Evolutionary conservation across 1,140 invertebrate genomes (phyloP).

Genomic region (Amphibalanus amphitrite): DNA sequence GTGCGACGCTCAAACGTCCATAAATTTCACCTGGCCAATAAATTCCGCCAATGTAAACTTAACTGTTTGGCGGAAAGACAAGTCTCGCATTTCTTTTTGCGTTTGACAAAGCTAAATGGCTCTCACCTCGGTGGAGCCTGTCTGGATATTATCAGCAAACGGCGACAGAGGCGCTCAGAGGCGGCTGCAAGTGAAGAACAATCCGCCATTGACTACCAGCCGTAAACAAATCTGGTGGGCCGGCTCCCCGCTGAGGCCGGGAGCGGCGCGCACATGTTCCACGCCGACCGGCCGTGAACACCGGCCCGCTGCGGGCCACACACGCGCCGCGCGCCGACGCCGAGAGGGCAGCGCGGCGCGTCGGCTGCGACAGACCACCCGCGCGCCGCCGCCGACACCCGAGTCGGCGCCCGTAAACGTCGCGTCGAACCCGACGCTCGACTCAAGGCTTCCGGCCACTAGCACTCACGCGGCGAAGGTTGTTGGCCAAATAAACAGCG

Average conservation of each 20-base stretch:
- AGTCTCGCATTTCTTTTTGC: background rate
- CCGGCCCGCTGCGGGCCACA: background rate
- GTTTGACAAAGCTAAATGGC: background rate
- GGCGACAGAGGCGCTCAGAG: background rate
- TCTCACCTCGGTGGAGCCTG: background rate
- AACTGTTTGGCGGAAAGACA: too few relatives aligned
- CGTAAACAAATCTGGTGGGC: background rate
- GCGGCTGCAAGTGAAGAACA: background rate
- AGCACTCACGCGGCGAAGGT: background rate
- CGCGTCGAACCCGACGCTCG: background rate
- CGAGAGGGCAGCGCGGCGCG: too few relatives aligned
- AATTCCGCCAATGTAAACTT: too few relatives aligned
- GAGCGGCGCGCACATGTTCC: background rate
- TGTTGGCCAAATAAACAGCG: background rate
- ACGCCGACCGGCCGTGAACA: too few relatives aligned
- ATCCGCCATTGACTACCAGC: background rate
- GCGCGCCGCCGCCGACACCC: background rate
- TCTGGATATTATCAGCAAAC: background rate
- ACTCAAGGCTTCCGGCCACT: constrained; percentile 1
- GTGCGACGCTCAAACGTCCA: too few relatives aligned
- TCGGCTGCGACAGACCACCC: background rate
- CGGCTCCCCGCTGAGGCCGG: background rate
- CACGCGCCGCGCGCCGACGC: too few relatives aligned
- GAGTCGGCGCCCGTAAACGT: background rate
- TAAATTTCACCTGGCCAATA: too few relatives aligned